phyloP scores from a whole-genome alignment of 2,888 invertebrate species.

The Deroplatys truncata region DNA sequence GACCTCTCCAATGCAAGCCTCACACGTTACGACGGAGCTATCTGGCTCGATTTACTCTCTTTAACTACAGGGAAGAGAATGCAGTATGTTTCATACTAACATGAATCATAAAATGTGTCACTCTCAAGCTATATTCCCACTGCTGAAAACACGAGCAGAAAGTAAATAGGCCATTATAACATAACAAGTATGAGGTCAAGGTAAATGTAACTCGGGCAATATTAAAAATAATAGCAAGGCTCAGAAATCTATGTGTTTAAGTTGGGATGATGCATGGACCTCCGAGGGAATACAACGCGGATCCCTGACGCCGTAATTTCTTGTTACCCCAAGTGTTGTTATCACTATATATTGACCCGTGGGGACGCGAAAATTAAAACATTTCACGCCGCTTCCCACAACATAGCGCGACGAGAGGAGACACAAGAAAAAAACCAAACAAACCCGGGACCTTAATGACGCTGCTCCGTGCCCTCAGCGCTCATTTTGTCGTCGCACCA shows the following conservation, averaged over 20 bases:
- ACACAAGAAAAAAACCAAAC: neutral
- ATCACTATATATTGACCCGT: neutral
- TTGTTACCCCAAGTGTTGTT: neutral
- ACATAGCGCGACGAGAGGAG: neutral
- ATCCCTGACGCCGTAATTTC: neutral
- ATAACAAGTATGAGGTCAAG: neutral
- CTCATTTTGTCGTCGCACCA: neutral
- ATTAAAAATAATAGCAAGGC: neutral
- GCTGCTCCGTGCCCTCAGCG: neutral
- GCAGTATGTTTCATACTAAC: too few relatives aligned
- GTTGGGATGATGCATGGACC: neutral
- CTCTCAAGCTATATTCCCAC: too few relatives aligned
- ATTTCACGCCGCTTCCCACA: neutral
- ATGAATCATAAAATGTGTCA: too few relatives aligned
- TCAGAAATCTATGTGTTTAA: neutral
- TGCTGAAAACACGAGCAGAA: too few relatives aligned
- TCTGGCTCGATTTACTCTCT: too few relatives aligned
- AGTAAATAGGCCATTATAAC: too few relatives aligned
- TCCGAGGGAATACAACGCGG: neutral
- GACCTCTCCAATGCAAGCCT: too few relatives aligned
- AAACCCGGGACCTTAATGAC: neutral
- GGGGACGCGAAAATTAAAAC: neutral
- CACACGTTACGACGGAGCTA: too few relatives aligned
- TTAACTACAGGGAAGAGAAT: too few relatives aligned
- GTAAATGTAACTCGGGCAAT: neutral